Percentiles rank a stretch among this genome's conserved stretches.
phyloP scores from a whole-genome alignment of 2,888 invertebrate species.

The Luperina testacea region DNA sequence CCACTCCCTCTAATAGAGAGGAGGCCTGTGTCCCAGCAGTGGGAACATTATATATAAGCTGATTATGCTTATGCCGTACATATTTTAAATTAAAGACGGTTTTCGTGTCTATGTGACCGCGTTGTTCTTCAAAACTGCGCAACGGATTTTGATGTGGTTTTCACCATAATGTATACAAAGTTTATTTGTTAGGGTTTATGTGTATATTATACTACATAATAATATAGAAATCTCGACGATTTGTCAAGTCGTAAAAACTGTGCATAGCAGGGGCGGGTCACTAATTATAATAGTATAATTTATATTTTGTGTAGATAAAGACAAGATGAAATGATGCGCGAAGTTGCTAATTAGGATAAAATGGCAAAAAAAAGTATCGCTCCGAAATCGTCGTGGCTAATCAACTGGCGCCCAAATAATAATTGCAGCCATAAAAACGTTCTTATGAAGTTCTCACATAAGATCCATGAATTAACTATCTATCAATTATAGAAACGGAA shows the following conservation, averaged over 20 bases:
- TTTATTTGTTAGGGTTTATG: background rate
- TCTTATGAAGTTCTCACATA: conserved; percentile 24
- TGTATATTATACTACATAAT: background rate
- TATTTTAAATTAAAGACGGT: background rate
- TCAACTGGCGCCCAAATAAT: conserved; percentile 39
- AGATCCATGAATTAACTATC: conserved; percentile 9
- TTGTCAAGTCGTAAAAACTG: background rate
- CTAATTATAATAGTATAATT: background rate
- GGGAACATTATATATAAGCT: no score
- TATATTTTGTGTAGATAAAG: background rate
- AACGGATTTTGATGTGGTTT: background rate
- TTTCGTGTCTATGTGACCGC: background rate
- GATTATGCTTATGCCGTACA: background rate
- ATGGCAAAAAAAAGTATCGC: background rate
- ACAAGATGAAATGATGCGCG: background rate
- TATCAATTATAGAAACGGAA: conserved; percentile 52
- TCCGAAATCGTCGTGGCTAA: conserved; percentile 3
- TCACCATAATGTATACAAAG: background rate
- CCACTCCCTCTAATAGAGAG: no score
- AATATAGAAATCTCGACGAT: background rate
- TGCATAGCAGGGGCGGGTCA: background rate
- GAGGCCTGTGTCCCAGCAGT: no score
- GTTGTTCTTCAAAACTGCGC: background rate
- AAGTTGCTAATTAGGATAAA: background rate
- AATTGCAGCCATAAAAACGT: conserved; percentile 27